Conservation (phyloP, 1,140 invertebrate genomes). For the Procambarus clarkii region DNA sequence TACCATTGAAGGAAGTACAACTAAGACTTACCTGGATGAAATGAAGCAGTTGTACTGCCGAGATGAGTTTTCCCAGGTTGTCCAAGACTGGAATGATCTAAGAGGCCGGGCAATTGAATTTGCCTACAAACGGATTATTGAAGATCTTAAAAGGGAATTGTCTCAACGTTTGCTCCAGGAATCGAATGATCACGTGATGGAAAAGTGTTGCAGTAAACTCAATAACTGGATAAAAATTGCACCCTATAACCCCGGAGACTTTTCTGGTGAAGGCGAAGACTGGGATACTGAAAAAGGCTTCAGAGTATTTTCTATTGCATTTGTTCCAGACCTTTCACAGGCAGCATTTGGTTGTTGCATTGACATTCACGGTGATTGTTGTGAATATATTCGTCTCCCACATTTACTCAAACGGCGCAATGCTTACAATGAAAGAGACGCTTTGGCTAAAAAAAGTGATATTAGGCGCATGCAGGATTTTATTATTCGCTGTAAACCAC, state of each 20-base stretch:
- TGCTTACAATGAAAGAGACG: slow-evolving; percentile 78
- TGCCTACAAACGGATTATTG: too few species aligned
- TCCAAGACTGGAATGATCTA: too few species aligned
- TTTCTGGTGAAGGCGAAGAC: slow-evolving; percentile 87
- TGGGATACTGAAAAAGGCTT: slow-evolving; percentile 92
- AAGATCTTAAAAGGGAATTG: slow-evolving; percentile 92
- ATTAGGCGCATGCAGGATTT: too few species aligned
- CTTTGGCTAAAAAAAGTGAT: slow-evolving; percentile 81
- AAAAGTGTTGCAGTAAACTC: slow-evolving; percentile 87
- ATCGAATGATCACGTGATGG: slow-evolving; percentile 91
- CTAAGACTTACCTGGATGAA: too few species aligned
- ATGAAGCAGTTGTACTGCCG: too few species aligned
- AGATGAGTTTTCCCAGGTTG: too few species aligned
- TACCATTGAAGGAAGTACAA: too few species aligned
- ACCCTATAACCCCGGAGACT: slow-evolving; percentile 84
- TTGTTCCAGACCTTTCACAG: slow-evolving; percentile 85
- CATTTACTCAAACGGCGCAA: slow-evolving; percentile 89
- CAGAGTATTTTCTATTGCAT: slow-evolving; percentile 91
- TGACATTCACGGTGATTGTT: slow-evolving; percentile 89
- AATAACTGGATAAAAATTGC: slow-evolving; percentile 95
- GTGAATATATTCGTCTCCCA: slow-evolving; percentile 91
- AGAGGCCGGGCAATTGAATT: too few species aligned
- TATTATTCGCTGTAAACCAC: too few species aligned
- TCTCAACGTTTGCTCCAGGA: slow-evolving; percentile 87
- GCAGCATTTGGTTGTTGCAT: slow-evolving; percentile 80